Conservation (phyloP, 2,113 vertebrate genomes). For the Menidia beryllina region DNA sequence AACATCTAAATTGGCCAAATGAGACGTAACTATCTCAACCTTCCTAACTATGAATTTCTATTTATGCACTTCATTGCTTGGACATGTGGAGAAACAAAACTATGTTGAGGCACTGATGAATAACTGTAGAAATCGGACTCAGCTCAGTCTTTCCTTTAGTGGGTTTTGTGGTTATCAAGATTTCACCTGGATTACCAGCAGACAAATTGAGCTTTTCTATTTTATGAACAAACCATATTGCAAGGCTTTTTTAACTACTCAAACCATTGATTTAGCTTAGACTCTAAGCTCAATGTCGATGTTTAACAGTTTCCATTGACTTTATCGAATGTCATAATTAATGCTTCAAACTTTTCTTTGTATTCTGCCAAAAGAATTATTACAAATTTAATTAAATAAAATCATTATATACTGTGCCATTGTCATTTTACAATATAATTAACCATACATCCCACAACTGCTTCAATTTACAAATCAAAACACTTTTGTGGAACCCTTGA, state of each 20-base stretch:
- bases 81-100: too few relatives aligned
- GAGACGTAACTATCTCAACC: too few relatives aligned
- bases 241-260: background rate
- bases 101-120: too few relatives aligned
- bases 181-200: too few relatives aligned
- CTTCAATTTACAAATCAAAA: slow-evolving; percentile 34
- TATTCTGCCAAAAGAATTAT: background rate
- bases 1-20: too few relatives aligned
- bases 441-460: background rate
- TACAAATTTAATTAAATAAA: too few relatives aligned
- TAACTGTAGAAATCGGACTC: too few relatives aligned
- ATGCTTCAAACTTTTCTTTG: background rate
- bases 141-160: too few relatives aligned
- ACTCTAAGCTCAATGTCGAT: background rate
- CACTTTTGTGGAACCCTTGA: slow-evolving; percentile 1
- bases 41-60: too few relatives aligned
- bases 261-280: background rate
- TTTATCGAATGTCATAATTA: background rate
- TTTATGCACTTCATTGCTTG: too few relatives aligned
- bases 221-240: background rate
- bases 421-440: slow-evolving; percentile 3
- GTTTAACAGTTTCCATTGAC: background rate
- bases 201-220: background rate
- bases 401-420: too few relatives aligned
- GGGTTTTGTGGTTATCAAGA: too few relatives aligned